These are phyloP conservation scores for Cosmopolites sordidus DNA, from an alignment of 2,888 invertebrate genomes.

Conservation along the genomic window DNA sequence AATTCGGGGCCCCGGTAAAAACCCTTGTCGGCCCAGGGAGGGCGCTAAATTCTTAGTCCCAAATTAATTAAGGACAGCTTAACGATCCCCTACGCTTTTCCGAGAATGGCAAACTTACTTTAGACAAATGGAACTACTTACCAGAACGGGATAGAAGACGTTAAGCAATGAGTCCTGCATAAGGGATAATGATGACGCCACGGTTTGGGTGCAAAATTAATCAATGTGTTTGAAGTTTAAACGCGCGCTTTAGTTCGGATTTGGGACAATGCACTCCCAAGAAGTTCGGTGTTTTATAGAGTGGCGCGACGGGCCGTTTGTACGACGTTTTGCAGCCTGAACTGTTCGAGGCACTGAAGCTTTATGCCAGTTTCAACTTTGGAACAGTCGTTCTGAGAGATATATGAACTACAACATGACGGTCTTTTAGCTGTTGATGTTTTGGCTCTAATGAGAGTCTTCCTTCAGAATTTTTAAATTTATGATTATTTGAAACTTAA, in stretches of 20 bases:
- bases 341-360: too few relatives aligned
- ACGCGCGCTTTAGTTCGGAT: constrained; percentile 10
- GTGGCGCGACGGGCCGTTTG: neutral
- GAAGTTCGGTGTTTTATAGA: constrained; percentile 1
- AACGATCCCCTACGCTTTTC: constrained; percentile 16
- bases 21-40: neutral
- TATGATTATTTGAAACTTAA: too few relatives aligned
- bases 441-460: too few relatives aligned
- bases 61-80: constrained; percentile 23
- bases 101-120: constrained; percentile 19
- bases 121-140: constrained; percentile 29
- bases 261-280: constrained; percentile 22
- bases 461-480: too few relatives aligned
- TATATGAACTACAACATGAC: too few relatives aligned
- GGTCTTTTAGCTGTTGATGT: too few relatives aligned
- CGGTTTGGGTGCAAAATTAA: constrained; percentile 11
- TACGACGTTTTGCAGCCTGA: neutral
- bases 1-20: constrained; percentile 1
- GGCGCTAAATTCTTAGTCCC: constrained; percentile 4
- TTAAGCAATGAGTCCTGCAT: constrained; percentile 26
- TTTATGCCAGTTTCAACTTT: too few relatives aligned
- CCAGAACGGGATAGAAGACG: constrained; percentile 24
- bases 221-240: constrained; percentile 25
- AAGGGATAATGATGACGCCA: constrained; percentile 11
- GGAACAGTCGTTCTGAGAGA: too few relatives aligned